phyloP scores from a whole-genome alignment of 2,797 vertebrate species.

The Eleutherodactylus coqui region DNA sequence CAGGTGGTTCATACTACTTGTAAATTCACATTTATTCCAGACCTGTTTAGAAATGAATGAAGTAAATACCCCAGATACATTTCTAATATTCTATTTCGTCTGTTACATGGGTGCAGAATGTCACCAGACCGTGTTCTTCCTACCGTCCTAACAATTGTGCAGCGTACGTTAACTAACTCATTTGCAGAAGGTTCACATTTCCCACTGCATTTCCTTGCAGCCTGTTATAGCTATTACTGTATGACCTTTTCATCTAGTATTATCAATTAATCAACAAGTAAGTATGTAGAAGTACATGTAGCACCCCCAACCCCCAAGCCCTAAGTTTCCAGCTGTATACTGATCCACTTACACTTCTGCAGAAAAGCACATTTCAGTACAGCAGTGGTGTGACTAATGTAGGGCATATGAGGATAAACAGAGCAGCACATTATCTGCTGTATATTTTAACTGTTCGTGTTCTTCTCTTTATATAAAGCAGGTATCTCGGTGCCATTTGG shows the following conservation, averaged over 20 bases:
- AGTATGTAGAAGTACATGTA: background rate
- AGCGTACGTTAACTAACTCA: background rate
- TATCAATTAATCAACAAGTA: background rate
- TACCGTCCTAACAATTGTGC: background rate
- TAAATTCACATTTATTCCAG: background rate
- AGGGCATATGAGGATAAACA: slow-evolving; percentile 20
- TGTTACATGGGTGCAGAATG: background rate
- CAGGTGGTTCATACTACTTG: background rate
- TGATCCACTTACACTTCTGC: slow-evolving; percentile 20
- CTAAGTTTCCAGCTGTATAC: background rate
- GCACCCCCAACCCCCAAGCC: background rate
- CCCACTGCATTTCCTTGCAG: background rate
- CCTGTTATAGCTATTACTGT: background rate
- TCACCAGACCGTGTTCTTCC: background rate
- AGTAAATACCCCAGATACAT: background rate
- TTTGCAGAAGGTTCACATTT: too few species aligned
- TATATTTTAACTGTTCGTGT: slow-evolving; percentile 5
- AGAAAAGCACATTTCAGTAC: slow-evolving; percentile 7
- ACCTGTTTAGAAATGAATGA: background rate
- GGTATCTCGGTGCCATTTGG: background rate
- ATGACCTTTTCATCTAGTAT: background rate
- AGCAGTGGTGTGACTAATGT: slow-evolving; percentile 10
- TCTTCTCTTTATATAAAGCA: background rate
- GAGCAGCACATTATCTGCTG: slow-evolving; percentile 7
- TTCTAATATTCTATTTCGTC: background rate